These are phyloP conservation scores for Philopedon plagiatum DNA, from an alignment of 2,888 invertebrate genomes.

Conservation along the genomic window DNA sequence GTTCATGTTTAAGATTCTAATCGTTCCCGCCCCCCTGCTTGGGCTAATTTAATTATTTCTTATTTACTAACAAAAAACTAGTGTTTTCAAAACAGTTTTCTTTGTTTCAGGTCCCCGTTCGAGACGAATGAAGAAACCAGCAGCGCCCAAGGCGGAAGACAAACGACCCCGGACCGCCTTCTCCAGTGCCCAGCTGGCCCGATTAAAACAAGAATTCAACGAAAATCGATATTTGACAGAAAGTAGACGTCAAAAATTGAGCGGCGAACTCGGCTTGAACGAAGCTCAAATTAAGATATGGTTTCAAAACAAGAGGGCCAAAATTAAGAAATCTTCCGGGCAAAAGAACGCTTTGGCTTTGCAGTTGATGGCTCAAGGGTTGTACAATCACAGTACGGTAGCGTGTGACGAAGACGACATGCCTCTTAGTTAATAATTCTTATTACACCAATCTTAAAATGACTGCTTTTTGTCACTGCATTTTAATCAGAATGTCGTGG, in stretches of 20 bases:
- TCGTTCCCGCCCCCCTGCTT: too few species aligned
- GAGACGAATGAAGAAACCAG: conserved; percentile 71
- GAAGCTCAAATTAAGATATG: conserved; percentile 98
- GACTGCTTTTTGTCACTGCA: too few species aligned
- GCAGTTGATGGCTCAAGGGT: conserved; percentile 94
- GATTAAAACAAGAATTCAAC: conserved; percentile 93
- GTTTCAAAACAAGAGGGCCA: conserved; percentile 98
- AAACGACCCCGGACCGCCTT: conserved; percentile 97
- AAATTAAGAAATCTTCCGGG: conserved; percentile 93
- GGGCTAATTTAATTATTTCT: too few species aligned
- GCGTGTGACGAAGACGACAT: conserved; percentile 72
- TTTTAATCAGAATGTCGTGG: not conserved
- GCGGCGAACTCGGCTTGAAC: conserved; percentile 91
- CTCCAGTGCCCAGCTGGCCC: conserved; percentile 91
- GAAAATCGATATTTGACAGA: conserved; percentile 96
- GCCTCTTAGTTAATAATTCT: conserved; percentile 54
- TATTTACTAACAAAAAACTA: too few species aligned
- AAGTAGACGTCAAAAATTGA: conserved; percentile 88
- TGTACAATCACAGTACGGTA: conserved; percentile 88
- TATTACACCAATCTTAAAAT: not conserved
- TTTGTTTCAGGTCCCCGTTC: conserved; percentile 74
- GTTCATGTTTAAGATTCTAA: too few species aligned
- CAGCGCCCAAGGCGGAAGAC: conserved; percentile 74
- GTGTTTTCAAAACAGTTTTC: too few species aligned
- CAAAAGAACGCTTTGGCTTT: conserved; percentile 88